Percentiles rank a stretch among this genome's conserved stretches.
Evolutionary conservation across 1,140 invertebrate species (phyloP).

Genomic region (Lepidostoma basale): DNA sequence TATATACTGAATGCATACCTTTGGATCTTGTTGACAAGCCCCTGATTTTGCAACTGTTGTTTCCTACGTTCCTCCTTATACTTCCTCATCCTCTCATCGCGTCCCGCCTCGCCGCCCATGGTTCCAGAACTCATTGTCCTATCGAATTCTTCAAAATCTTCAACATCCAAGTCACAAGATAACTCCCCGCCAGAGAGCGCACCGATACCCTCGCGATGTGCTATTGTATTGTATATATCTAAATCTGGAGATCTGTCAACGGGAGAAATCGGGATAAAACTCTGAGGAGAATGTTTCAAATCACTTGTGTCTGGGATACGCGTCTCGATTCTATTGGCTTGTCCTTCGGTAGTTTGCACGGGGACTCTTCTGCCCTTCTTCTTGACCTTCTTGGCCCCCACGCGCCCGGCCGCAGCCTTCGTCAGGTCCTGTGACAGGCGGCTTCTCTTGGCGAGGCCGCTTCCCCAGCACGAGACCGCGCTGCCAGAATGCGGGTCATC

Average conservation of each 20-base stretch:
- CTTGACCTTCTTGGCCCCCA: constrained; percentile 14
- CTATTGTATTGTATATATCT: no score
- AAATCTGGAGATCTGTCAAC: no score
- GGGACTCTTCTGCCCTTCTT: constrained; percentile 32
- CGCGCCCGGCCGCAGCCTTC: constrained; percentile 26
- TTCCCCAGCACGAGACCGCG: background rate
- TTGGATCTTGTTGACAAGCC: constrained; percentile 4
- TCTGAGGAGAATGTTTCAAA: background rate
- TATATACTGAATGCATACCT: constrained; percentile 24
- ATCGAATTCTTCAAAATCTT: constrained; percentile 10
- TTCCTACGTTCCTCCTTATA: constrained; percentile 71
- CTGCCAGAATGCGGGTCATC: background rate
- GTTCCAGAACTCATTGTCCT: constrained; percentile 23
- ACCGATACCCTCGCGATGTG: no score
- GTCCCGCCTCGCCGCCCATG: constrained; percentile 50
- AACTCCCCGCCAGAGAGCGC: background rate
- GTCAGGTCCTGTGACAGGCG: constrained; percentile 36
- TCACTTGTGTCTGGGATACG: background rate
- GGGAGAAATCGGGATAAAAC: constrained; percentile 4
- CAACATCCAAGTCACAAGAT: constrained; percentile 3
- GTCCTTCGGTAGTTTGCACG: constrained; percentile 9
- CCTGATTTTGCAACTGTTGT: constrained; percentile 59
- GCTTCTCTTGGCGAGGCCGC: background rate
- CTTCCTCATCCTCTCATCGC: constrained; percentile 66
- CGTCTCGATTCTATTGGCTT: background rate